Base-by-base conservation (phyloP, 92 coral and sea anemone genomes). In the Phymanthus crucifer region DNA sequence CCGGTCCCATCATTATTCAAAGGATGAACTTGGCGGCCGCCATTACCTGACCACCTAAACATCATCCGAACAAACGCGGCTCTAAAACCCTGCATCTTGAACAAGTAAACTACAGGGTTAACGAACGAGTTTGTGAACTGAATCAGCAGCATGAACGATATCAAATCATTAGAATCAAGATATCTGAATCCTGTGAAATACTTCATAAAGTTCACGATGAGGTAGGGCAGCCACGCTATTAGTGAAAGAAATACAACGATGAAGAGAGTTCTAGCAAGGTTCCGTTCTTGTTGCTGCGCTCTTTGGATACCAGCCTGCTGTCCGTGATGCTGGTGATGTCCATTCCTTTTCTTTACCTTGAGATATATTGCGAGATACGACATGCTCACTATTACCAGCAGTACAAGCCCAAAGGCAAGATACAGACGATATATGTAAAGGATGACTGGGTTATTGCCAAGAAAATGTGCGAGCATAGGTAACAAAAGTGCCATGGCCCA, bases 1-100 rank as follows among this genome's bases (percentile, higher is more conserved):
- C 21, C 10, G 21, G 18, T 54, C 21, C 32, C 64, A 13, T 24
- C 3, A 13, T 12, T 3, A 48, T 21, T 21, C 57, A 48, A 48
- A 3, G 57, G 57, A 48, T 13, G 57, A 48, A 48, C 17, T 19
- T 48, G 57, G 1, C 17, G 23, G 21, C 23, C 17, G 3, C 1
- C 21, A 70, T 70, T 34, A 37, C 43, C 14, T 2, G 36, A 21
- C 19, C 45, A 33, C 76, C 38, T 73, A 32, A 56, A 73, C 17
- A 45, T 32, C 35, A 75, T 3, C 70, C 54, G 57, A 11, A 75
- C 29, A 17, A 75, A 75, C 31, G 79, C 57, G 0, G 27, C 4
- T 75, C 79, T 50, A 32, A 75, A 75, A 26, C 54, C 79, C 47
- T 33, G 36, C 69, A 75, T 52, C 24, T 66, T 75, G 31, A 75